Evolutionary conservation across 1,140 invertebrate genomes (phyloP).

Genomic region (Pogonomyrmex californicus): DNA sequence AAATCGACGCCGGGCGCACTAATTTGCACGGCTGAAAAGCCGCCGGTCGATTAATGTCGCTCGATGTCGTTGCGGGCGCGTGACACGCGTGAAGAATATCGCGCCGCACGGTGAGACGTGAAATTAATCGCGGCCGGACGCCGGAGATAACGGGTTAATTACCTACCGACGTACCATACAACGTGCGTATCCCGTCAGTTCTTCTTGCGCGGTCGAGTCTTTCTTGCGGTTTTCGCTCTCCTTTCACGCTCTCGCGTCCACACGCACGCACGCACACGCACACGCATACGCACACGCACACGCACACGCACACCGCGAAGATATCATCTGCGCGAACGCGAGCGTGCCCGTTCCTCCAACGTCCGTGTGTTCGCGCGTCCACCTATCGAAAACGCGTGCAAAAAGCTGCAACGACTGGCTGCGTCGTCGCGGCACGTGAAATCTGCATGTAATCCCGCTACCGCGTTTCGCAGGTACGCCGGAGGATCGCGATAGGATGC

Average conservation of each 20-base stretch:
- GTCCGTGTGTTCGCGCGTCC: slow-evolving; percentile 16
- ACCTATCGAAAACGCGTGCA: slow-evolving; percentile 45
- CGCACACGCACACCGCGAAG: neutral
- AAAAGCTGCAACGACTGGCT: slow-evolving; percentile 68
- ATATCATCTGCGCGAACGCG: slow-evolving; percentile 58
- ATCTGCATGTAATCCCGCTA: slow-evolving; percentile 71
- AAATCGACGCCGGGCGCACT: neutral
- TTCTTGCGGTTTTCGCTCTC: slow-evolving; percentile 31
- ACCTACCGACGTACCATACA: slow-evolving; percentile 60
- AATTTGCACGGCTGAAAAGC: slow-evolving; percentile 45
- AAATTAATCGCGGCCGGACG: slow-evolving; percentile 80
- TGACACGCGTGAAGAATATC: slow-evolving; percentile 53
- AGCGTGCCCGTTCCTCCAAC: slow-evolving; percentile 30
- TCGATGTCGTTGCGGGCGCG: slow-evolving; percentile 27
- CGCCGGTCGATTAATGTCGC: slow-evolving; percentile 64
- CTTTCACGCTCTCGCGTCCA: slow-evolving; percentile 39
- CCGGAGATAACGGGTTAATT: slow-evolving; percentile 80
- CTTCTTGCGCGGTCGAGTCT: slow-evolving; percentile 42
- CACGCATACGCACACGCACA: neutral
- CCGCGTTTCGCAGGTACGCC: slow-evolving; percentile 14
- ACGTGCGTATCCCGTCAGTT: slow-evolving; percentile 24
- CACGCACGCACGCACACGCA: neutral
- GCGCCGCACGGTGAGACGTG: slow-evolving; percentile 73
- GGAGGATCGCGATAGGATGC: slow-evolving; percentile 49
- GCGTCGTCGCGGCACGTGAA: slow-evolving; percentile 51